Base-by-base conservation (phyloP, 53 echinoderm and acorn worm species). In the Patiria pectinifera region DNA sequence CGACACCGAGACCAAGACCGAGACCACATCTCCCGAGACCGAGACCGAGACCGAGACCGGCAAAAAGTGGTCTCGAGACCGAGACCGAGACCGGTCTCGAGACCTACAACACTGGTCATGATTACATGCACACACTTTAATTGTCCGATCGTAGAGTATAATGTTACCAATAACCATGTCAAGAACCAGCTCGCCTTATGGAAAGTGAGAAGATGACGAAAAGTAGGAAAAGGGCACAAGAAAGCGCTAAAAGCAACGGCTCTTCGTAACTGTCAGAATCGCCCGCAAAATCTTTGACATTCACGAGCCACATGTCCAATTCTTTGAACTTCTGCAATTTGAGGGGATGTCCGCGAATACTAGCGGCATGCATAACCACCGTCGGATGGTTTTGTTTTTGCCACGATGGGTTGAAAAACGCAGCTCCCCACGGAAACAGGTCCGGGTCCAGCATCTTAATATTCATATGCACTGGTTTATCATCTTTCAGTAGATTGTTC, bases 371-470 rank as follows among this genome's bases (percentile, higher is more conserved):
- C 74, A 74, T n/a, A 10, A 74, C 74, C 22, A 74, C 74, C 15
- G 74, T 74, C 24, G 23, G 24, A n/a, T 74, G 74, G 22, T 24
- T 74, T n/a, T 74, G 3, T 23, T 9, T 24, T 23, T n/a, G 74
- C 74, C 74, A 74, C 9, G 24, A n/a, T 3, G 74, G 24, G 74
- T 74, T 24, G 74, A 74, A 23, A 24, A 74, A 74, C 21, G 4
- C 11, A 9, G 74, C n/a, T 10, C 83, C 83, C 62, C 74, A 71
- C 7, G 89, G 89, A 60, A 89, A 89, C 6, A 79, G 62, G 44
- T 79, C 26, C 9, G 89, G 80, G 48, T 79, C 53, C 4, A 89
- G 80, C 21, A 79, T 49, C 45, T 45, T 89, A 9, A 83, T 19
- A 2, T 83, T 61, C 59, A 83, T 11, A 47, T 58, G 83, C 7